A percentile compares a stretch with the other conserved stretches of the same genome.
Conservation (phyloP, 92 coral and sea anemone species). For the Epizoanthus stellaris region DNA sequence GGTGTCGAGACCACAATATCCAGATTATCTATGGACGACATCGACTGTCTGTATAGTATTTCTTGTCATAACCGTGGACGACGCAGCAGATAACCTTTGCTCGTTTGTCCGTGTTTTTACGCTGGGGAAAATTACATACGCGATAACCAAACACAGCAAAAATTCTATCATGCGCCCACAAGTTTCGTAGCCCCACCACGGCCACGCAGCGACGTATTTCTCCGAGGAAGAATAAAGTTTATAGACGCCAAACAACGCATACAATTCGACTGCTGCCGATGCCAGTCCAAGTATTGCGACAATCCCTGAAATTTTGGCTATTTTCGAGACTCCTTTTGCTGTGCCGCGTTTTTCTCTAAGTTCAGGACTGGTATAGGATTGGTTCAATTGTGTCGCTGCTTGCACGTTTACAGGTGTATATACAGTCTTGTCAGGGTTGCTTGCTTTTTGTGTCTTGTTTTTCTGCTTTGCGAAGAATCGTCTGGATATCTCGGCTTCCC, state of each 20-base stretch:
- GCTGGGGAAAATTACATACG: slow-evolving; percentile 76
- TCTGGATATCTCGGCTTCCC: slow-evolving; percentile 50
- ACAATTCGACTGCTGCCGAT: slow-evolving; percentile 57
- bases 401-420: background rate
- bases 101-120: slow-evolving; percentile 11
- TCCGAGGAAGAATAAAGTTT: slow-evolving; percentile 59
- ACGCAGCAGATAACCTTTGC: background rate
- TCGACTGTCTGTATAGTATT: slow-evolving; percentile 17
- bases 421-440: background rate
- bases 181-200: slow-evolving; percentile 84
- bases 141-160: slow-evolving; percentile 63
- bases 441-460: slow-evolving; percentile 25
- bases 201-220: slow-evolving; percentile 69
- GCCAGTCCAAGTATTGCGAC: slow-evolving; percentile 67
- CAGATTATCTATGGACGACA: background rate
- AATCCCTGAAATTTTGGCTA: slow-evolving; percentile 70
- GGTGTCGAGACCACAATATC: background rate
- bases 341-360: slow-evolving; percentile 10
- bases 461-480: slow-evolving; percentile 54
- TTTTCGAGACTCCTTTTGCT: slow-evolving; percentile 66
- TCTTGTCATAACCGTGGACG: slow-evolving; percentile 36
- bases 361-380: background rate
- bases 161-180: slow-evolving; percentile 56
- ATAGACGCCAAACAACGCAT: slow-evolving; percentile 74
- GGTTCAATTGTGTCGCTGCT: slow-evolving; percentile 4